Percentiles rank a stretch among this genome's conserved stretches.
Conservation (phyloP, 2,888 invertebrate species). For the Drosophila quinaria region DNA sequence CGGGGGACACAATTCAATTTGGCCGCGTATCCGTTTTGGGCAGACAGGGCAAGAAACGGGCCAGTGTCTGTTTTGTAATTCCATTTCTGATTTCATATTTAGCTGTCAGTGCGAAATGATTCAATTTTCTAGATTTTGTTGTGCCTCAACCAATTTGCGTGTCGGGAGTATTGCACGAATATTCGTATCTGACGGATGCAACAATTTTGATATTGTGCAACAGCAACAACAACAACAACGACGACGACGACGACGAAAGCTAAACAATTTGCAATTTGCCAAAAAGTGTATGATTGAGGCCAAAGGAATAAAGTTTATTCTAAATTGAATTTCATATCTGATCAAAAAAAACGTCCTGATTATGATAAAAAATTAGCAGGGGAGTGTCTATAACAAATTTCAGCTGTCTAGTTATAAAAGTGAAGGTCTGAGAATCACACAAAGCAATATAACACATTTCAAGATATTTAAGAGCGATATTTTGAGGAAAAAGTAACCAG, state of each 20-base stretch:
- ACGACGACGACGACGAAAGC: neutral
- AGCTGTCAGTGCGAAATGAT: constrained; percentile 79
- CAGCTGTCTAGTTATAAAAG: neutral
- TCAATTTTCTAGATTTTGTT: constrained; percentile 73
- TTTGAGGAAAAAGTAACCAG: no score
- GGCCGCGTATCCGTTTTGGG: constrained; percentile 73
- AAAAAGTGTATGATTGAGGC: constrained; percentile 12
- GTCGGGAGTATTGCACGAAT: constrained; percentile 45
- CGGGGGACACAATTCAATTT: constrained; percentile 74
- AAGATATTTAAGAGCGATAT: neutral
- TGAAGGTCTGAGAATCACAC: neutral
- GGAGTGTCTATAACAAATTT: neutral
- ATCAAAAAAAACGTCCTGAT: neutral
- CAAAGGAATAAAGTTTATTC: constrained; percentile 5
- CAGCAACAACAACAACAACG: constrained; percentile 2
- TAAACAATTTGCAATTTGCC: constrained; percentile 15
- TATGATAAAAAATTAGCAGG: neutral
- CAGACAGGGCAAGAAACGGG: neutral
- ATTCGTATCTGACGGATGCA: constrained; percentile 36
- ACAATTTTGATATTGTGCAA: constrained; percentile 14
- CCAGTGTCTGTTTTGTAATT: constrained; percentile 65
- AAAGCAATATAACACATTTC: neutral
- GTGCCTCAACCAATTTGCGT: constrained; percentile 61
- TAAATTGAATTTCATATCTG: neutral
- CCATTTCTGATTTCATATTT: constrained; percentile 77